Evolutionary conservation across 2,113 vertebrate genomes (phyloP).

Genomic region (Albula glossodonta): DNA sequence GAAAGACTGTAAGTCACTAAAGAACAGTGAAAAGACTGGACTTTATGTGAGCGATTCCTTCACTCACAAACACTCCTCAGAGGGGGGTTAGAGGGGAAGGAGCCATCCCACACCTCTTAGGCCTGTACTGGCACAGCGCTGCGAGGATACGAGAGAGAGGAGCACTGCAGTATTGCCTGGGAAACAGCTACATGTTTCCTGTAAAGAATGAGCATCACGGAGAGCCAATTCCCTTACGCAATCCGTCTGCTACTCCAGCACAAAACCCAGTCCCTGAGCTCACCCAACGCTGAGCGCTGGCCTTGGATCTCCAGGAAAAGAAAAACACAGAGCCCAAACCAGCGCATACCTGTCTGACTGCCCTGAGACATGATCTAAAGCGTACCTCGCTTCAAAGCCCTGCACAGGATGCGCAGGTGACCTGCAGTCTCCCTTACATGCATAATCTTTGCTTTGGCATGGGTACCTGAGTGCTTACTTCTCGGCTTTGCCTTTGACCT

Average conservation of each 20-base stretch:
- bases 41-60: neutral
- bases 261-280: constrained; percentile 37
- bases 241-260: constrained; percentile 36
- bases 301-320: constrained; percentile 39
- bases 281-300: constrained; percentile 28
- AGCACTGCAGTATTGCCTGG: constrained; percentile 48
- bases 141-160: constrained; percentile 17
- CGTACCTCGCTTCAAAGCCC: constrained; percentile 53
- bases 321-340: constrained; percentile 32
- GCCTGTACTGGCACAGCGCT: neutral
- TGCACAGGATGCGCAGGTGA: constrained; percentile 42
- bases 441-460: constrained; percentile 44
- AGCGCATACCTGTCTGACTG: constrained; percentile 43
- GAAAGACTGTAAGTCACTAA: too few species aligned
- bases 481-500: constrained; percentile 51
- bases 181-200: constrained; percentile 37
- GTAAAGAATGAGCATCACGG: constrained; percentile 17
- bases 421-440: constrained; percentile 30
- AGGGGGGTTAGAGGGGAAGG: neutral
- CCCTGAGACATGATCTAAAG: constrained; percentile 46
- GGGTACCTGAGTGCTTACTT: constrained; percentile 12
- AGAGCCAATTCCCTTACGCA: constrained; percentile 25
- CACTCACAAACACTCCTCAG: neutral
- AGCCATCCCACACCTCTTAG: neutral
- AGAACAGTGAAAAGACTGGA: too few species aligned